Base-by-base conservation (phyloP, 2,888 invertebrate species). In the Ornithoptera alexandrae region DNA sequence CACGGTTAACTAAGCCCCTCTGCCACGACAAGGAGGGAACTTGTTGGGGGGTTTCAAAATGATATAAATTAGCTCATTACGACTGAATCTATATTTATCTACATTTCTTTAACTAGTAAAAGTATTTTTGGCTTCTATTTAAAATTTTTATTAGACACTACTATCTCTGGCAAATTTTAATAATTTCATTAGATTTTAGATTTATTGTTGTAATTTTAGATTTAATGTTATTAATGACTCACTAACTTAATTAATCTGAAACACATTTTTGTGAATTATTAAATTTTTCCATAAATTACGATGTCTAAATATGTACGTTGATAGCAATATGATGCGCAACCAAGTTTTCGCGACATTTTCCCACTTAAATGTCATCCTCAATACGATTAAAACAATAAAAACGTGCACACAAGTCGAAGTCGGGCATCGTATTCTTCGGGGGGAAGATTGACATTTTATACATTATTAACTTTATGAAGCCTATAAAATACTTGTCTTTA, bases 391-490 rank as follows among this genome's bases (percentile, higher is more conserved):
- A 58, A 58, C 57, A 58, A 58, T 22, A 24, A 58, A 58, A 22
- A 22, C 57, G 20, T 53, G 22, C 1, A 53, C 62, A 57, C 56
- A 56, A 20, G 61, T 58, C 12, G 20, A 42, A 57, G 12, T 12
- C 12, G 46, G 12, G 57, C n/a, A 57, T 30, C 42, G 62, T 42
- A 36, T 15, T 46, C 15, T 46, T 42, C 8, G 17, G 62, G 57
- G 30, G 57, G 24, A 22, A n/a, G 42, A 20, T n/a, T 67, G 67
- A 58, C 67, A 67, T 67, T 67, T 67, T 57, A 67, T 56, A 42
- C 62, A 62, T 62, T 62, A 58, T 67, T 67, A 67, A 62, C 57
- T 62, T 67, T 67, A 67, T 30, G 67, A 30, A 20, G 50, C 59
- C 66, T 10, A 4, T 18, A 60, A 60, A 60, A 8, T 67, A 60